Evolutionary conservation across 2,888 invertebrate species (phyloP), one percentile per base, ranked within the genome.

Genomic region (Heliconius charithonia): DNA sequence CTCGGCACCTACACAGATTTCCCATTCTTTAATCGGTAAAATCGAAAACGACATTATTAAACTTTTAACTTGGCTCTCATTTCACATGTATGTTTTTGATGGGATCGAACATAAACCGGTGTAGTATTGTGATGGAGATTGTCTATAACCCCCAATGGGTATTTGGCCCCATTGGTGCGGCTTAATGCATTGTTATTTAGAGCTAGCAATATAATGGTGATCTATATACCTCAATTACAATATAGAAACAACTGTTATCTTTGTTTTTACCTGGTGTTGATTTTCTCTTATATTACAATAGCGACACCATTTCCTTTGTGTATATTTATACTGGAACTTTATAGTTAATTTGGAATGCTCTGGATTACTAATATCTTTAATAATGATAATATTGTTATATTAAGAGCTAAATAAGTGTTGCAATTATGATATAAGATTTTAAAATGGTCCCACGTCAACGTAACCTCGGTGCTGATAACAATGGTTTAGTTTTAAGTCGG

Each of bases 161-260:
- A 87, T 86, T 0, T 22, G 51, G 51, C 51, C 51, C 22, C 89
- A 90, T 88, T 89, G 78, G 78, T 66, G 75, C 63, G 75, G 72
- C 74, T 78, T 84, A 84, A 83, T 86, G 86, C 87, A 89, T 91
- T 91, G 86, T 87, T 86, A 87, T 89, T 86, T 86, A 85, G 83
- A 81, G 81, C 82, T 85, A 83, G 85, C 86, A 89, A 87, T 85
- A 89, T 89, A 89, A 90, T 87, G 87, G 83, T 87, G 91, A 89
- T 91, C 93, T 89, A 90, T 89, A 92, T 92, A 92, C 89, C 90
- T 86, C 90, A 89, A 90, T 92, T 86, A 27, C 84, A 84, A 81
- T 81, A 83, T 84, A 85, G 84, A 85, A 85, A 83, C 83, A 69
- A 19, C 51, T 65, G 29, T 66, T 62, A 79, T 73, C 45, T 67